These are phyloP conservation scores for Propithecus perrieri DNA, from an alignment of 2,797 vertebrate species.

Conservation along the genomic window DNA sequence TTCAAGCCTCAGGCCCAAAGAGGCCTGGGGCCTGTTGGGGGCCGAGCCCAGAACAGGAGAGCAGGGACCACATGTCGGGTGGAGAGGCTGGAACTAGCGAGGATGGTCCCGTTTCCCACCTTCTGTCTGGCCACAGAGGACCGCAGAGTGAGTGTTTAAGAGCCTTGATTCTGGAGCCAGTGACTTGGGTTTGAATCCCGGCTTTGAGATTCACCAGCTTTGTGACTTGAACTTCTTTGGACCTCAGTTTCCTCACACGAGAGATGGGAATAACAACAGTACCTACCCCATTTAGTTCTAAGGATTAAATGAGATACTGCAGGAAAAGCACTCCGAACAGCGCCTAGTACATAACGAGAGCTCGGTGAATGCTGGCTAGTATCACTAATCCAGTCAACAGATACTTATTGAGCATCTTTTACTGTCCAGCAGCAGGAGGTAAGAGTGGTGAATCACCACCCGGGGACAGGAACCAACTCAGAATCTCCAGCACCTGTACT, in stretches of 20 bases:
- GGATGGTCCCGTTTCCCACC: neutral
- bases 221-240: neutral
- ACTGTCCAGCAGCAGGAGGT: neutral
- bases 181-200: neutral
- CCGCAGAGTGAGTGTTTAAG: neutral
- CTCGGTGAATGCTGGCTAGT: neutral
- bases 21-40: neutral
- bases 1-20: neutral
- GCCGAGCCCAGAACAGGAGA: neutral
- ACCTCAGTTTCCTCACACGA: neutral
- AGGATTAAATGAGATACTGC: neutral
- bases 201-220: neutral
- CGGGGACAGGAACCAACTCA: neutral
- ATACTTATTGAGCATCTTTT: neutral
- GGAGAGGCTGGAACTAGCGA: neutral
- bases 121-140: neutral
- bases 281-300: neutral
- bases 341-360: neutral
- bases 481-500: neutral
- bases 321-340: neutral
- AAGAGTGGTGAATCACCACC: neutral
- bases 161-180: neutral
- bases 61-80: neutral
- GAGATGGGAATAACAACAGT: neutral
- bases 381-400: neutral